A percentile compares a stretch with the other conserved stretches of the same genome.
Evolutionary conservation across 2,113 vertebrate genomes (phyloP).

Genomic region (Dolichotis patagonum): DNA sequence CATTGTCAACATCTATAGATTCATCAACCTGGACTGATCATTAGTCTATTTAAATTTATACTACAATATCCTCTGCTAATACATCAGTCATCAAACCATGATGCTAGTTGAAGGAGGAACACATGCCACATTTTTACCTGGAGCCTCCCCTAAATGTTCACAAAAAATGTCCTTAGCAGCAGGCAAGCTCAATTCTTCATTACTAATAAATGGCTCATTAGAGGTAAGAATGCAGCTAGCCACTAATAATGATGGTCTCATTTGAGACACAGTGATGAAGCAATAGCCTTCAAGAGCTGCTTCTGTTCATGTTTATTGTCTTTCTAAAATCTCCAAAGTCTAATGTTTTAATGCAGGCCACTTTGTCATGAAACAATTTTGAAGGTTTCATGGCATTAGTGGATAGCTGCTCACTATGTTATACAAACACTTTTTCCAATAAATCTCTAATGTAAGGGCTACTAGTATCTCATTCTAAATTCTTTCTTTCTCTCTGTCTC

Average conservation of each 20-base stretch:
- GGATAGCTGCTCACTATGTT: background rate
- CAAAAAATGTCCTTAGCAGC: background rate
- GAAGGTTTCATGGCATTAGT: background rate
- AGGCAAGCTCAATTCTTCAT: background rate
- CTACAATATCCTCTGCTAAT: too few species aligned
- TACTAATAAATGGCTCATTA: background rate
- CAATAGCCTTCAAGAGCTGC: background rate
- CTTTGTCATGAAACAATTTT: background rate
- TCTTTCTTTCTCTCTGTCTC: background rate
- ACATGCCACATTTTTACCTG: background rate
- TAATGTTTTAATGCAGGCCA: background rate
- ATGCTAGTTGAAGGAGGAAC: background rate
- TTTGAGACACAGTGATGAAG: background rate
- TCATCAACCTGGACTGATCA: background rate
- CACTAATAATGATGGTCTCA: background rate
- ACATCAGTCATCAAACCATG: background rate
- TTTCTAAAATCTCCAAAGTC: background rate
- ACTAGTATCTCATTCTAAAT: background rate
- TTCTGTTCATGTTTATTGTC: background rate
- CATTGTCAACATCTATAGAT: background rate
- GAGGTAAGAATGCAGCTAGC: background rate
- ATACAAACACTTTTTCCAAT: background rate
- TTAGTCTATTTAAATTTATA: background rate
- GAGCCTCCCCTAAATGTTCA: background rate
- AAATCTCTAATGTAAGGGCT: background rate